These are phyloP conservation scores for Drosophila prolongata DNA, from an alignment of 2,888 invertebrate species.

Conservation along the genomic window DNA sequence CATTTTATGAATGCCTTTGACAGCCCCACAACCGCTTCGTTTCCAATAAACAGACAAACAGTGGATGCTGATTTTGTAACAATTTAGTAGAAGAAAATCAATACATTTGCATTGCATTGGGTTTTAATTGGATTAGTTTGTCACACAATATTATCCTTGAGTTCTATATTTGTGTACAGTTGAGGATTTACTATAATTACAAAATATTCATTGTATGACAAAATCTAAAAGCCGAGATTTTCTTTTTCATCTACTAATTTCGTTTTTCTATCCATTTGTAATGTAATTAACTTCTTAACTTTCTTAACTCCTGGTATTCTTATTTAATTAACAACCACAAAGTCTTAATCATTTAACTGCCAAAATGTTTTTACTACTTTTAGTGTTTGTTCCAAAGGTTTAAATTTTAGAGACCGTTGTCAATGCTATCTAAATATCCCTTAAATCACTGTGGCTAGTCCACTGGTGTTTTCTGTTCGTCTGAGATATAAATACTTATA, in stretches of 20 bases:
- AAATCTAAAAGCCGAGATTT: too few species aligned
- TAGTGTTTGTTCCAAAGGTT: too few species aligned
- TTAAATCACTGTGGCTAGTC: constrained; percentile 3
- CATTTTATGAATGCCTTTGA: constrained; percentile 33
- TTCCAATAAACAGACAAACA: constrained; percentile 1
- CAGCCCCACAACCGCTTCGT: constrained; percentile 13
- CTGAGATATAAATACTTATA: constrained; percentile 5
- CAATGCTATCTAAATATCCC: neutral
- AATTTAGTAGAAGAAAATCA: constrained; percentile 6
- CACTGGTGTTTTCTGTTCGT: neutral
- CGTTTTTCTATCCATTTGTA: too few species aligned
- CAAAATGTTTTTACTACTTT: too few species aligned
- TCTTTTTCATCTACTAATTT: too few species aligned
- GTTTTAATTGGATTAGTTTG: neutral
- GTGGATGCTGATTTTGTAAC: constrained; percentile 2
- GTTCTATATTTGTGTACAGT: too few species aligned
- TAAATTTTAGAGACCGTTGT: too few species aligned
- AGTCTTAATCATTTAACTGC: too few species aligned
- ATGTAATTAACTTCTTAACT: too few species aligned
- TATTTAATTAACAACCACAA: too few species aligned
- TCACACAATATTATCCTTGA: neutral
- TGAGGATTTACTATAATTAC: neutral
- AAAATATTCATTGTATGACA: neutral
- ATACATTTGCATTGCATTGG: neutral
- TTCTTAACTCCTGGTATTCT: too few species aligned